Percentiles rank a stretch among this genome's conserved stretches.
phyloP scores from a whole-genome alignment of 1,140 invertebrate genomes.

The Anastatus disparis region DNA sequence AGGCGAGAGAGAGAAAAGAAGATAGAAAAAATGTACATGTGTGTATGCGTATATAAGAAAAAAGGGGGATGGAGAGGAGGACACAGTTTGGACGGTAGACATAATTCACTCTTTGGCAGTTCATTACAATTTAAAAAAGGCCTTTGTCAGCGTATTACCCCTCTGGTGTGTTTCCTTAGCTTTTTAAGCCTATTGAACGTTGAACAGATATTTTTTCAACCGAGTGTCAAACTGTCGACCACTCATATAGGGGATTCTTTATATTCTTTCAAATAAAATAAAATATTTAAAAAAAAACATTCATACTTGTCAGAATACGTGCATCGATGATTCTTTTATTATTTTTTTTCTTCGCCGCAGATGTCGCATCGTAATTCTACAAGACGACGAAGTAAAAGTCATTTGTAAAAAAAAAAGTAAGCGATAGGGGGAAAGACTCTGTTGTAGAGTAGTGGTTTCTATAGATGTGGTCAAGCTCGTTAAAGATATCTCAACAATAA shows the following conservation, averaged over 20 bases:
- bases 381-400: not conserved
- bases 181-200: too few relatives aligned
- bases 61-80: constrained; percentile 38
- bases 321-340: constrained; percentile 40
- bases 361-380: constrained; percentile 31
- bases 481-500: constrained; percentile 20
- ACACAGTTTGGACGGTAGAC: constrained; percentile 62
- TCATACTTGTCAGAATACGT: not conserved
- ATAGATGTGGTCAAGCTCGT: constrained; percentile 1
- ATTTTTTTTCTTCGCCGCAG: too few relatives aligned
- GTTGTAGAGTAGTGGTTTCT: too few relatives aligned
- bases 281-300: too few relatives aligned
- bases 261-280: constrained; percentile 18
- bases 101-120: constrained; percentile 69
- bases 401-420: too few relatives aligned
- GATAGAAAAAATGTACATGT: not conserved
- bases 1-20: constrained; percentile 30
- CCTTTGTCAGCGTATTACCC: constrained; percentile 47
- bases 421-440: too few relatives aligned
- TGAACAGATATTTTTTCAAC: constrained; percentile 42
- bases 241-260: constrained; percentile 26
- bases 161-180: constrained; percentile 20
- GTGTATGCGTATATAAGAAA: not conserved
- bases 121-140: constrained; percentile 68
- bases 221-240: constrained; percentile 37